Conservation (phyloP, 37 sponge, comb jelly and placozoan genomes). For the Chondrilla cf. caribensis region DNA sequence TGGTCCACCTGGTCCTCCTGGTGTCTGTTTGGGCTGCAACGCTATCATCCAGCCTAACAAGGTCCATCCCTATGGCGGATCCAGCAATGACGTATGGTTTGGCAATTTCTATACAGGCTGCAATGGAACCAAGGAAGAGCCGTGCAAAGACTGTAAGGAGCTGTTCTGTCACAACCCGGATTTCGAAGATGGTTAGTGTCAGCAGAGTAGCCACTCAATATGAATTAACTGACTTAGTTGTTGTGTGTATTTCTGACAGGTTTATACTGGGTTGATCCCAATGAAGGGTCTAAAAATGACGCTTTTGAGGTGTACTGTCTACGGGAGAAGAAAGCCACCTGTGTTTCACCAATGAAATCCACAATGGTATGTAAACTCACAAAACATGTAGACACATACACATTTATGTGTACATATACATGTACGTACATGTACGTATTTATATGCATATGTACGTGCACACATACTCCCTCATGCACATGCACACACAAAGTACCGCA, state of each 20-base stretch:
- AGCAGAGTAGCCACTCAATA: not conserved
- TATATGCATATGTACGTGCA: not conserved
- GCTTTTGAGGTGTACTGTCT: not conserved
- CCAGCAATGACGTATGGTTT: not conserved
- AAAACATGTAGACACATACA: not conserved
- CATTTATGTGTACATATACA: not conserved
- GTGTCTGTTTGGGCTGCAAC: constrained; percentile 7
- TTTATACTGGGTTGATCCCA: not conserved
- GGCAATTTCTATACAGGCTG: not conserved
- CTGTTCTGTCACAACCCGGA: not conserved
- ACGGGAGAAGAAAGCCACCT: not conserved
- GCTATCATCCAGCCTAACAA: constrained; percentile 19
- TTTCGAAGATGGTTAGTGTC: not conserved
- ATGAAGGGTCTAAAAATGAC: not conserved
- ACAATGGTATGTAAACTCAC: not conserved
- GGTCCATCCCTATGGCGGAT: constrained; percentile 18
- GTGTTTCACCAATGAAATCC: not conserved
- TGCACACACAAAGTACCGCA: constrained; percentile 23
- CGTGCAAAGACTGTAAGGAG: constrained; percentile 10
- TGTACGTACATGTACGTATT: not conserved
- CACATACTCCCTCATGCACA: constrained; percentile 27
- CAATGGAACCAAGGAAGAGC: not conserved
- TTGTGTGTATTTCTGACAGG: not conserved
- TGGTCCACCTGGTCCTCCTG: constrained; percentile 18
- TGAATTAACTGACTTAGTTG: too few relatives aligned